phyloP scores from a whole-genome alignment of 1,140 invertebrate genomes.

The Piezodorus guildinii region DNA sequence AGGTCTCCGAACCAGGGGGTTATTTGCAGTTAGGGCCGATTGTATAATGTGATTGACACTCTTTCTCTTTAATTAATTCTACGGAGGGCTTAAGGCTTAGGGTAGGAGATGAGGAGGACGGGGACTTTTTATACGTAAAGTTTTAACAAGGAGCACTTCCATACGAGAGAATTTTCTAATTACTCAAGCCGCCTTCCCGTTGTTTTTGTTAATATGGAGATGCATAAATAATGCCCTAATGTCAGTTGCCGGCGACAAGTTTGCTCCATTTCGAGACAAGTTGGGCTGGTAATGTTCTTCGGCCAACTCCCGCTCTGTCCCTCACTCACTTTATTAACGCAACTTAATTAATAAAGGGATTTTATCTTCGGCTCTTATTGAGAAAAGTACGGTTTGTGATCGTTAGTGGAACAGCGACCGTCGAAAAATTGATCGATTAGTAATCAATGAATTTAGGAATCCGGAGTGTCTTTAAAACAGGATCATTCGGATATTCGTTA shows the following conservation, averaged over 20 bases:
- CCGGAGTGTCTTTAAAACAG: no score
- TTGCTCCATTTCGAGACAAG: conserved; percentile 1
- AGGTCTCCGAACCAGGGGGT: neutral
- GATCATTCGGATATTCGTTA: no score
- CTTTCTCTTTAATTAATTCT: conserved; percentile 10
- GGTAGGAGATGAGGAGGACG: neutral
- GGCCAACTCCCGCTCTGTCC: conserved; percentile 2
- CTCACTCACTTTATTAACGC: neutral
- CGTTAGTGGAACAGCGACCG: no score
- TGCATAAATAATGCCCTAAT: conserved; percentile 13
- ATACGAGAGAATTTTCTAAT: conserved; percentile 12
- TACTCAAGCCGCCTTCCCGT: conserved; percentile 3
- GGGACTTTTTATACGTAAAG: conserved; percentile 11
- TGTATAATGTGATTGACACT: conserved; percentile 14
- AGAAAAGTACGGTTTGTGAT: no score
- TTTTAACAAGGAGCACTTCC: conserved; percentile 13
- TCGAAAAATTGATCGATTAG: no score
- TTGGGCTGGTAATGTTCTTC: conserved; percentile 8
- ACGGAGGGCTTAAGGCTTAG: neutral
- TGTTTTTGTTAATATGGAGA: conserved; percentile 16
- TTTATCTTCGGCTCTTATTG: no score
- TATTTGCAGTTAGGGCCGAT: conserved; percentile 14
- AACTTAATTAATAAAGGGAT: no score
- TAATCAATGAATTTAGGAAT: no score
- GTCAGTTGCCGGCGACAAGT: conserved; percentile 6